Percentiles rank a stretch among this genome's conserved stretches.
Conservation (phyloP, 2,888 invertebrate species). For the Cynaeus angustus region DNA sequence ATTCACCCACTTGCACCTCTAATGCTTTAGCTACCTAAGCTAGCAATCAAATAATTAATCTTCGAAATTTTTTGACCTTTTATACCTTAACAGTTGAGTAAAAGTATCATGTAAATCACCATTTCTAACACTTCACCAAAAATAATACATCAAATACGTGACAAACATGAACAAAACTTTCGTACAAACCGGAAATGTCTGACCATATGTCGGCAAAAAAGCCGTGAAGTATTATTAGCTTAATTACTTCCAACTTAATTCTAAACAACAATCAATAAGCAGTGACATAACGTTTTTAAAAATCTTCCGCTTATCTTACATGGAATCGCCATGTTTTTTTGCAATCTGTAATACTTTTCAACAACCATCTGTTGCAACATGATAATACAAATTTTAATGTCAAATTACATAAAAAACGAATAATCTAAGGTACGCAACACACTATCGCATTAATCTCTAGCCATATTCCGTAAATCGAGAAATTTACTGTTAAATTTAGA, state of each 20-base stretch:
- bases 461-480: no score
- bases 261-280: neutral
- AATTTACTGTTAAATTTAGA: no score
- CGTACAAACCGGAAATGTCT: neutral
- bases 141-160: neutral
- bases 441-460: no score
- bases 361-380: slow-evolving; percentile 31
- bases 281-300: slow-evolving; percentile 28
- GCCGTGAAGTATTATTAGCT: slow-evolving; percentile 1
- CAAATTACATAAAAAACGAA: slow-evolving; percentile 25
- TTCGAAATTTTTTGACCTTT: neutral
- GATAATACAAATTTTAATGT: slow-evolving; percentile 9
- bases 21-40: neutral
- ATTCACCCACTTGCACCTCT: no score
- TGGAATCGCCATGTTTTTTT: slow-evolving; percentile 31
- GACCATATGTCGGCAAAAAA: neutral
- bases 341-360: slow-evolving; percentile 31
- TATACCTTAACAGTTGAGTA: neutral
- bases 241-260: neutral
- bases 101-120: slow-evolving; percentile 1
- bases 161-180: neutral
- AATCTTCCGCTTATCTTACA: slow-evolving; percentile 29
- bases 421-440: neutral
- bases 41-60: neutral
- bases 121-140: neutral